These are phyloP conservation scores for Orientallactaga sibirica DNA, from an alignment of 2,797 vertebrate species.

Conservation along the genomic window DNA sequence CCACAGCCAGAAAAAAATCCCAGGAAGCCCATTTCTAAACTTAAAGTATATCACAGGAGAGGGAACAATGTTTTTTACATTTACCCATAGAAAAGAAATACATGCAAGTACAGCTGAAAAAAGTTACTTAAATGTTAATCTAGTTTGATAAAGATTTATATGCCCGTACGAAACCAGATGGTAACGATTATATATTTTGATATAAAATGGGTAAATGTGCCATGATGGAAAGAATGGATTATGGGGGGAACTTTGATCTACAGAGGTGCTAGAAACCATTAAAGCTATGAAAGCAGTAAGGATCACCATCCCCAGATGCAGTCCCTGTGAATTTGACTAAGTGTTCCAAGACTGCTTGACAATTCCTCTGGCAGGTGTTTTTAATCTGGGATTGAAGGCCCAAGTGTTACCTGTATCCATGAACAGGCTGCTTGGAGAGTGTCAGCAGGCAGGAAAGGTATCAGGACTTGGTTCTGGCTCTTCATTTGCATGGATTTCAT, in stretches of 20 bases:
- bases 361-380: conserved; percentile 76
- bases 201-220: conserved; percentile 79
- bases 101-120: neutral
- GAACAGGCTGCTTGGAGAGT: conserved; percentile 52
- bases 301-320: conserved; percentile 72
- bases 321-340: conserved; percentile 65
- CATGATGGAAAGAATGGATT: conserved; percentile 79
- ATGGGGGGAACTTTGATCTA: conserved; percentile 80
- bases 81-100: conserved; percentile 67
- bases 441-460: conserved; percentile 62
- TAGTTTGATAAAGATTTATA: conserved; percentile 82
- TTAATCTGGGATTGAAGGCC: conserved; percentile 64
- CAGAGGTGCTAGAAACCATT: conserved; percentile 79
- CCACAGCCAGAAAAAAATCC: conserved; percentile 53
- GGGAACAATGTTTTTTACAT: conserved; percentile 66
- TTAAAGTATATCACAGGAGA: conserved; percentile 47
- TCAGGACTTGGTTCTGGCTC: conserved; percentile 38
- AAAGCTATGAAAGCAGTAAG: conserved; percentile 77
- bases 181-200: conserved; percentile 79
- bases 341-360: conserved; percentile 78
- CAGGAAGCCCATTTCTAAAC: conserved; percentile 58
- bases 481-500: conserved; percentile 3
- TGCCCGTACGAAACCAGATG: conserved; percentile 72
- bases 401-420: conserved; percentile 63
- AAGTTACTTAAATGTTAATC: conserved; percentile 72